Evolutionary conservation across 2,797 vertebrate genomes (phyloP), one percentile per base, ranked within the genome.

Genomic region (Ctenopoma multispine): DNA sequence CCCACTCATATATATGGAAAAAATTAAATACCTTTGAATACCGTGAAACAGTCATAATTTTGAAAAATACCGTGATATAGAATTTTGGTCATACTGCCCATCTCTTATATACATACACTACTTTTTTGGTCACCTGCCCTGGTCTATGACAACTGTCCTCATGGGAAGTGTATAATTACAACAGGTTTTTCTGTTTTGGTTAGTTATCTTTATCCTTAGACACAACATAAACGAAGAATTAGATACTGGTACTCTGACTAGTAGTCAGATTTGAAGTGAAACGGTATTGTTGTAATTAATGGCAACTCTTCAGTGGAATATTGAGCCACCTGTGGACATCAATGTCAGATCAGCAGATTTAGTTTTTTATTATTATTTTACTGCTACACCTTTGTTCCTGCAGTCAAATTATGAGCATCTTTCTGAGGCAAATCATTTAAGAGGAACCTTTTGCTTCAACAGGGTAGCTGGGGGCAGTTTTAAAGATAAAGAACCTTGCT

Each of bases 241-340:
- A 24, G 24, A 24, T 24, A 24, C 24, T 24, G 24, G 24, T 24
- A 24, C 24, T 24, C 4, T 24, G 24, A 50, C 54, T 48, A 43
- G 61, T 20, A 67, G 66, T 40, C 69, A 20, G 48, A 80, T 80
- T 43, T 58, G 13, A 38, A 63, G 62, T 65, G 50, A 64, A 66
- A 49, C 79, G 85, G 48, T 18, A 57, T 20, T 20, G 13, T 48
- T 79, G 20, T 79, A 63, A 82, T 69, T 75, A 75, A 60, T 66
- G 68, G 69, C 63, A 69, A 24, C 49, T 53, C 43, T 59, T 82
- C 60, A 75, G 72, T 67, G 63, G 18, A 59, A 56, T 4, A 40
- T 5, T 53, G 20, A 63, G 36, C 73, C 63, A 82, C 62, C 43
- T 41, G 60, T 65, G 18, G 44, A 69, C 43, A 48, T 56, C 7